Evolutionary conservation across 2,888 invertebrate genomes (phyloP).

Genomic region (Diadegma fenestrale): DNA sequence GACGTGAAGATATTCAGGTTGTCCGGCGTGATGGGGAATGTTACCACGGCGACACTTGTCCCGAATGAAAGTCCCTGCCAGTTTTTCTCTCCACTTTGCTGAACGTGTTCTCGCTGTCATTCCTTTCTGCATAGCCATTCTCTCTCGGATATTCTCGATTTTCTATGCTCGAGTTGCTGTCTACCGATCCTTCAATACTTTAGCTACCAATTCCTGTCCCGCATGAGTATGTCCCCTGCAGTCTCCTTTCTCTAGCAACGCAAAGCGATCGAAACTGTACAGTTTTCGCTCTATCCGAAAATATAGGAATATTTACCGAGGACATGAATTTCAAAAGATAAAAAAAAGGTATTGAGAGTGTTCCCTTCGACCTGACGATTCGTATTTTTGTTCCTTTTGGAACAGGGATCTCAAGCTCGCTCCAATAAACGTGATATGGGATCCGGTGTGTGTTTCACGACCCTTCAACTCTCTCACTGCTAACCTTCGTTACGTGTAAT

Average conservation of each 20-base stretch:
- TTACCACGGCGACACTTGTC: slow-evolving; percentile 76
- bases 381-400: slow-evolving; percentile 31
- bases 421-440: slow-evolving; percentile 47
- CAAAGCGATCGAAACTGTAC: slow-evolving; percentile 24
- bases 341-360: background rate
- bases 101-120: slow-evolving; percentile 45
- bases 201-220: slow-evolving; percentile 45
- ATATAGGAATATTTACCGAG: background rate
- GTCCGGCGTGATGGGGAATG: slow-evolving; percentile 75
- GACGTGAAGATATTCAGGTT: slow-evolving; percentile 61
- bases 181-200: slow-evolving; percentile 52
- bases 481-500: slow-evolving; percentile 41
- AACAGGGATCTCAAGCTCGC: slow-evolving; percentile 24
- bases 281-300: slow-evolving; percentile 16
- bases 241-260: background rate
- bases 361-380: slow-evolving; percentile 17
- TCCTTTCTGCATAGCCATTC: slow-evolving; percentile 27
- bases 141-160: slow-evolving; percentile 45
- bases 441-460: slow-evolving; percentile 9
- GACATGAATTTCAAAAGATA: background rate
- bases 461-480: slow-evolving; percentile 6
- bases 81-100: slow-evolving; percentile 39
- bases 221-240: background rate
- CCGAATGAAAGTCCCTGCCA: slow-evolving; percentile 63
- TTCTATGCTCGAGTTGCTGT: slow-evolving; percentile 35